A percentile compares a stretch with the other conserved stretches of the same genome.
Conservation (phyloP, 2,888 invertebrate genomes). For the Cantharis nigra region DNA sequence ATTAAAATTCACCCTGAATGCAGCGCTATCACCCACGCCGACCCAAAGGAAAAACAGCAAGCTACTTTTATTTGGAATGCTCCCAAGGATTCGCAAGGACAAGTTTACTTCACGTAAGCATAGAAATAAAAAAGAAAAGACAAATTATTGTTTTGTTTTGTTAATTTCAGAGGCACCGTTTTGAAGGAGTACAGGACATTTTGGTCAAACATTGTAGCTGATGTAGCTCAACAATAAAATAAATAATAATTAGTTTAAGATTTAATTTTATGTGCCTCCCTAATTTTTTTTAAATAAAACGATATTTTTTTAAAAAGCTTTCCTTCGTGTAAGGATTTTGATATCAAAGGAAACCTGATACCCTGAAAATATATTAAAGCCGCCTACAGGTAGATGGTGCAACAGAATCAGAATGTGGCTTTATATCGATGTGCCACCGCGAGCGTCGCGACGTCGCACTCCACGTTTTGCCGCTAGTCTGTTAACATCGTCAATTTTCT, state of each 20-base stretch:
- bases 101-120: slow-evolving; percentile 83
- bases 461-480: slow-evolving; percentile 10
- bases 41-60: slow-evolving; percentile 73
- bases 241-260: background rate
- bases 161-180: slow-evolving; percentile 73
- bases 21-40: slow-evolving; percentile 78
- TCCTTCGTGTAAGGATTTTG: background rate
- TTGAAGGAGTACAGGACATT: slow-evolving; percentile 76
- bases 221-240: slow-evolving; percentile 41
- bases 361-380: background rate
- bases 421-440: slow-evolving; percentile 9
- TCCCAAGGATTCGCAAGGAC: slow-evolving; percentile 66
- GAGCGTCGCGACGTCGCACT: slow-evolving; percentile 23
- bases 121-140: background rate
- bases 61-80: slow-evolving; percentile 78
- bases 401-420: background rate
- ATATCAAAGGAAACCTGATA: background rate
- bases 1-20: slow-evolving; percentile 80
- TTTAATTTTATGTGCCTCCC: background rate
- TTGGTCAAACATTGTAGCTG: slow-evolving; percentile 72
- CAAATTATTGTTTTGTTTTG: slow-evolving; percentile 21
- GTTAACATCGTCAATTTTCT: slow-evolving; percentile 13
- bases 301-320: background rate
- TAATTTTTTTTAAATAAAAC: background rate
- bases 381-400: slow-evolving; percentile 2